Evolutionary conservation across 2,888 invertebrate genomes (phyloP).

Genomic region (Drosophila mimetica): DNA sequence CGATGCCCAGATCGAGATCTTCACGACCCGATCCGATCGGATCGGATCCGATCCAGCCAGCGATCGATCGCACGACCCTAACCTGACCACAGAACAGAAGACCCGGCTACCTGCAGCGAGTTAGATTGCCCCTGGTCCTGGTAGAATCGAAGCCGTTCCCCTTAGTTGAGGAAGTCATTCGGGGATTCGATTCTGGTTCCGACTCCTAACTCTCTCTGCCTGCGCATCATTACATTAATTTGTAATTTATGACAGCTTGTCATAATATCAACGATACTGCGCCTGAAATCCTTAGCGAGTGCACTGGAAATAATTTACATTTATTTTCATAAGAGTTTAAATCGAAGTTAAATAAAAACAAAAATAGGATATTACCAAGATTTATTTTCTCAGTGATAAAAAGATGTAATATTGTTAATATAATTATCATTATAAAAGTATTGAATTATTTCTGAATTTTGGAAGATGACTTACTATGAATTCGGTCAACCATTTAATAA

Average conservation of each 20-base stretch:
- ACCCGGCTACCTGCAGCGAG: conserved; percentile 64
- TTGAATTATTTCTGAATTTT: not conserved
- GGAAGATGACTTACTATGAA: not conserved
- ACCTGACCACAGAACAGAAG: conserved; percentile 4
- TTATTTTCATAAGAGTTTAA: not conserved
- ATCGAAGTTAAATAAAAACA: not conserved
- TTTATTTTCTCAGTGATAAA: too few relatives aligned
- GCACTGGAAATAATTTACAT: conserved; percentile 2
- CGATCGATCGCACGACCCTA: conserved; percentile 49
- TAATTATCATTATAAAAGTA: not conserved
- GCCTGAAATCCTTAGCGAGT: conserved; percentile 9
- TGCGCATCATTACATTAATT: conserved; percentile 68
- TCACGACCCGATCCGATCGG: conserved; percentile 29
- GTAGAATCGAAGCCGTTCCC: not conserved
- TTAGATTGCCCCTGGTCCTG: conserved; percentile 55
- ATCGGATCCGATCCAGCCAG: not conserved
- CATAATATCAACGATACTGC: conserved; percentile 69
- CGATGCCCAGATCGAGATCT: conserved; percentile 62
- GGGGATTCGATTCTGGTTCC: not conserved
- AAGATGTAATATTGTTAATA: not conserved
- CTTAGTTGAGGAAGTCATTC: conserved; percentile 20
- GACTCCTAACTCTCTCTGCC: conserved; percentile 15
- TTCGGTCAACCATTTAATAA: not conserved
- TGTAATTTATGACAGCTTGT: conserved; percentile 81
- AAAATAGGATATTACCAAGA: too few relatives aligned